phyloP scores from a whole-genome alignment of 2,888 invertebrate genomes.

The Parnassius apollo region DNA sequence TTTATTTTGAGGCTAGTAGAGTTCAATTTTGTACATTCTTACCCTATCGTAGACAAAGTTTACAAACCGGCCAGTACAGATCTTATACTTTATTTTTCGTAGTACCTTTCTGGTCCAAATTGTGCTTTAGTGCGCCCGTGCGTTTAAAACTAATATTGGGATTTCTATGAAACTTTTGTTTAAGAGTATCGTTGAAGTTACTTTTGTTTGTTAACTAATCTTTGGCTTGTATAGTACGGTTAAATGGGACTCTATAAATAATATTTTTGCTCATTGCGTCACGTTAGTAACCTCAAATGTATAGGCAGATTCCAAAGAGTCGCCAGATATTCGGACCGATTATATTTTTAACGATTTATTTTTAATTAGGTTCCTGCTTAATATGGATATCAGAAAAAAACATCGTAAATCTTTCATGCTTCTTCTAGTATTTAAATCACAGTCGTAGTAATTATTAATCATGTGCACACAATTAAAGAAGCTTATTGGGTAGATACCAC shows the following conservation, averaged over 20 bases:
- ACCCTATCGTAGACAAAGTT: constrained; percentile 30
- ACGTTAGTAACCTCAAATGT: too few species aligned
- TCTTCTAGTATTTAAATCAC: too few species aligned
- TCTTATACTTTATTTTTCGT: constrained; percentile 40
- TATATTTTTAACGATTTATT: too few species aligned
- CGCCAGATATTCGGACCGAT: too few species aligned
- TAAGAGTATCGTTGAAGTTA: constrained; percentile 18
- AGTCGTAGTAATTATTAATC: too few species aligned
- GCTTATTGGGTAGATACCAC: too few species aligned
- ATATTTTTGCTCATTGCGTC: too few species aligned
- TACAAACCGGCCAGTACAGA: constrained; percentile 33
- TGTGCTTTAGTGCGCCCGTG: constrained; percentile 41
- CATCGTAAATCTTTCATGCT: too few species aligned
- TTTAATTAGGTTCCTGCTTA: too few species aligned
- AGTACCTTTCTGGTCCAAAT: constrained; percentile 39
- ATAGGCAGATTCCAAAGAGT: too few species aligned
- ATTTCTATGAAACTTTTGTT: constrained; percentile 38
- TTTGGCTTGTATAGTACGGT: constrained; percentile 1
- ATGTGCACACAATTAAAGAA: too few species aligned
- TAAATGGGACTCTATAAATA: background rate
- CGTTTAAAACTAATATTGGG: constrained; percentile 47
- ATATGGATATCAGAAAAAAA: too few species aligned
- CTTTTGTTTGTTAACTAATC: constrained; percentile 10
- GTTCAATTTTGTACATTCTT: constrained; percentile 32
- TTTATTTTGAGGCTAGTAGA: constrained; percentile 28